Base-by-base conservation (phyloP, 2,113 vertebrate species). In the Gulo gulo region DNA sequence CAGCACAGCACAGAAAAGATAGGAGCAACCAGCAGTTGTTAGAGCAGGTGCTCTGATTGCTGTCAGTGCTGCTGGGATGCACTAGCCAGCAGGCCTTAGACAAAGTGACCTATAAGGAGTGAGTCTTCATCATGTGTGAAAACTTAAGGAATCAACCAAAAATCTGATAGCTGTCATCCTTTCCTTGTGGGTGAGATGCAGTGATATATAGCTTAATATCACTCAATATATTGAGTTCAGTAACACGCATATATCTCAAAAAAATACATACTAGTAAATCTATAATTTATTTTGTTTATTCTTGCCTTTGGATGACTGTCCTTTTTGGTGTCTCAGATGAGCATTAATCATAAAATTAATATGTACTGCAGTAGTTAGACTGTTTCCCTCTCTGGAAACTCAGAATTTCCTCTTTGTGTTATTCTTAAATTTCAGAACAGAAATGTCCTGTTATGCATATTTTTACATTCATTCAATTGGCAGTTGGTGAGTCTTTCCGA, bases 341-440 rank as follows among this genome's bases (percentile, higher is more conserved):
- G 50, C 36, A 88, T 83, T n/a, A 76, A 83, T 84, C 14, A 83
- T 83, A 78, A 96, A 76, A 93, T 36, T 89, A 59, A 69, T 78
- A 47, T 96, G 26, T 34, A 59, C 13, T 26, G 20, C n/a, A 57
- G 36, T 76, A 76, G 55, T 26, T 78, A 91, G 47, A 95, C 81
- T 13, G 18, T 57, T 95, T 79, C 13, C 59, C 39, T 34, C 13
- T 59, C 6, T 59, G 61, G 47, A 69, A 79, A 79, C 7, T 73
- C 63, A 73, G 42, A 20, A 26, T 63, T 82, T 85, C 85, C 85
- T 71, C 42, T 65, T 26, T 59, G 2, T 47, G 61, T 42, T 91
- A 24, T 50, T 79, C 31, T 79, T 15, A 86, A 14, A 29, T 79
- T 79, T 91, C 39, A 50, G 50, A 85, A 91, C 9, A 57, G 50